phyloP scores from a whole-genome alignment of 2,113 vertebrate genomes.

The Myotis davidii region DNA sequence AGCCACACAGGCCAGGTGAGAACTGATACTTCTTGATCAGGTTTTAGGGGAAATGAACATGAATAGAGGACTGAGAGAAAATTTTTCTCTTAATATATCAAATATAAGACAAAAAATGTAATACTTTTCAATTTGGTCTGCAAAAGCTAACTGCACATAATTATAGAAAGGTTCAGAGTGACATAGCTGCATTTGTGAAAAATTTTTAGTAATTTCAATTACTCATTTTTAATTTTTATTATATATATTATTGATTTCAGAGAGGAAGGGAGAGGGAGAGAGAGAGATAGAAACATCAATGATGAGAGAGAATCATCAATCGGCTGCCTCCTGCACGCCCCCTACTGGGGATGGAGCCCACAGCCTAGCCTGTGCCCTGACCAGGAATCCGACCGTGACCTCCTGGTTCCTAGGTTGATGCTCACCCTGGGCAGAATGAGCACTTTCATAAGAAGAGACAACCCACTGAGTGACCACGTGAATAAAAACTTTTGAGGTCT shows the following conservation, averaged over 20 bases:
- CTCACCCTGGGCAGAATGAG: neutral
- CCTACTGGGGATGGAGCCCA: too few species aligned
- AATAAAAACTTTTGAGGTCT: neutral
- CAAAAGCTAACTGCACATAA: neutral
- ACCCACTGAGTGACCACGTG: too few species aligned
- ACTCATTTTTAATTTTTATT: neutral
- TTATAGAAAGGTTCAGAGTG: neutral
- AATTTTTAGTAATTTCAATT: slow-evolving; percentile 30
- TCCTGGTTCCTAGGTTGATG: too few species aligned
- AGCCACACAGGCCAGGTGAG: neutral
- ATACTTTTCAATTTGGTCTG: neutral
- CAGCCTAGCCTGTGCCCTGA: too few species aligned
- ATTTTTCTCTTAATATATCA: neutral
- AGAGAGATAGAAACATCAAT: too few species aligned
- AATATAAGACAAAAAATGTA: neutral
- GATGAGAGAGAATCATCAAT: too few species aligned
- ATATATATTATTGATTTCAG: too few species aligned
- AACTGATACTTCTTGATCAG: slow-evolving; percentile 32
- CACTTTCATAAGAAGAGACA: neutral
- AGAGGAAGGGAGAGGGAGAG: too few species aligned
- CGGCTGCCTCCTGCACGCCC: too few species aligned
- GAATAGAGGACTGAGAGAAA: neutral
- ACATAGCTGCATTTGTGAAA: neutral
- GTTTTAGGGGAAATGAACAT: neutral
- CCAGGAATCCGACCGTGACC: too few species aligned